Conservation (phyloP, 2,797 vertebrate species). For the Leptatherina wallacei region DNA sequence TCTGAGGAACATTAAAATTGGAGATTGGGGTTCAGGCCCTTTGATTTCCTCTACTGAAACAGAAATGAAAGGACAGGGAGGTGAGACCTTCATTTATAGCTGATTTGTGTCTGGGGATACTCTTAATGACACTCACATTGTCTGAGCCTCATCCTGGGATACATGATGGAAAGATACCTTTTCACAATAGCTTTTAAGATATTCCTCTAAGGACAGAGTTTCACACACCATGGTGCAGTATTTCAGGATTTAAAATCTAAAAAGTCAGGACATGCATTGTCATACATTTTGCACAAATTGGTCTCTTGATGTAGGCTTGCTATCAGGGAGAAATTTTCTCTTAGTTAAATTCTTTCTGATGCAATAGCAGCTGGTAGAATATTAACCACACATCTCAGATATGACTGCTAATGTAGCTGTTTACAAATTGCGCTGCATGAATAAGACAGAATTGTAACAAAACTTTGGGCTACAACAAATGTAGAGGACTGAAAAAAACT, state of each 20-base stretch:
- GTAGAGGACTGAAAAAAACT: constrained; percentile 59
- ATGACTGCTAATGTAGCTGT: constrained; percentile 26
- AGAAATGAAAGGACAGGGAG: constrained; percentile 22
- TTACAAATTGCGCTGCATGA: constrained; percentile 34
- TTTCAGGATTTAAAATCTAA: constrained; percentile 30
- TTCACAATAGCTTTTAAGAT: constrained; percentile 27
- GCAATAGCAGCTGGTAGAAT: constrained; percentile 37
- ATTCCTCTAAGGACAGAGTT: constrained; percentile 23
- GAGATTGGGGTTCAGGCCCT: constrained; percentile 8
- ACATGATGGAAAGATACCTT: constrained; percentile 35
- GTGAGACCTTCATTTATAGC: constrained; percentile 26
- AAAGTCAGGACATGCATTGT: constrained; percentile 26
- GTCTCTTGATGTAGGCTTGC: constrained; percentile 40
- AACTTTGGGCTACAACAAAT: constrained; percentile 31
- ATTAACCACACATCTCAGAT: constrained; percentile 15
- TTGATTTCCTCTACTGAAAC: constrained; percentile 3
- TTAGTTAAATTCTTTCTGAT: constrained; percentile 31
- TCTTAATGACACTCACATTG: constrained; percentile 57
- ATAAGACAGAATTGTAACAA: constrained; percentile 15
- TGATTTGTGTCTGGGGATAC: constrained; percentile 30
- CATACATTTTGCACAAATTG: constrained; percentile 40
- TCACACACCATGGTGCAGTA: background rate
- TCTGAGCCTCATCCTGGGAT: constrained; percentile 39
- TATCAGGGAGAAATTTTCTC: constrained; percentile 40
- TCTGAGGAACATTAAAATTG: constrained; percentile 16